Conservation (phyloP, 2,888 invertebrate genomes). For the Deilephila porcellus region DNA sequence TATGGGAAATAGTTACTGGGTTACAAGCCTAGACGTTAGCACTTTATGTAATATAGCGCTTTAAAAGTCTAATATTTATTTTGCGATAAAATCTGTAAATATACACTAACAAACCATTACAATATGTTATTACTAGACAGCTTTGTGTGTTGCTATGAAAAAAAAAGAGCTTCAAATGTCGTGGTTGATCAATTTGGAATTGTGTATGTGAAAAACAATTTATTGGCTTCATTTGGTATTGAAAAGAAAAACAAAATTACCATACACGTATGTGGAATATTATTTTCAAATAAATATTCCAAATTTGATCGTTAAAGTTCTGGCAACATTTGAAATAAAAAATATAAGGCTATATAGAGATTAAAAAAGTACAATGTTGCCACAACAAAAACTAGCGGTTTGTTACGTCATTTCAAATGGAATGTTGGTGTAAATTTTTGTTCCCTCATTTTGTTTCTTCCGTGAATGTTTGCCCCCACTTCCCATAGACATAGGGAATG, state of each 20-base stretch:
- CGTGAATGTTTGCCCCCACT: constrained; percentile 86
- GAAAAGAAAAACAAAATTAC: constrained; percentile 37
- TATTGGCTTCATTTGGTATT: constrained; percentile 71
- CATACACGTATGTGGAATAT: constrained; percentile 35
- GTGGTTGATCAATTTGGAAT: constrained; percentile 83
- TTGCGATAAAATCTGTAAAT: constrained; percentile 62
- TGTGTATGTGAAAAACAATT: constrained; percentile 67
- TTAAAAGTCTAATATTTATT: constrained; percentile 48
- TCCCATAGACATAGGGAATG: constrained; percentile 81
- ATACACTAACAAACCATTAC: constrained; percentile 83
- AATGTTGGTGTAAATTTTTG: constrained; percentile 87
- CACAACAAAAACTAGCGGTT: constrained; percentile 62
- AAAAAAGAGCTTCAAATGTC: constrained; percentile 62
- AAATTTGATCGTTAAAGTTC: constrained; percentile 76
- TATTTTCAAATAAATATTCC: constrained; percentile 60
- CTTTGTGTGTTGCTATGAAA: constrained; percentile 75
- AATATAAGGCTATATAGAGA: constrained; percentile 33
- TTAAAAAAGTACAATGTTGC: constrained; percentile 65
- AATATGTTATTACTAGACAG: constrained; percentile 56
- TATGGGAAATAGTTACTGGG: not conserved
- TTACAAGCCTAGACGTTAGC: constrained; percentile 1
- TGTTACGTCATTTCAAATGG: constrained; percentile 84
- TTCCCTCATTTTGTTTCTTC: constrained; percentile 63
- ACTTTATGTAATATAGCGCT: constrained; percentile 39
- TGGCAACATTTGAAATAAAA: constrained; percentile 66